Conservation (phyloP, 2,888 invertebrate species). For the Plemyria rubiginata region DNA sequence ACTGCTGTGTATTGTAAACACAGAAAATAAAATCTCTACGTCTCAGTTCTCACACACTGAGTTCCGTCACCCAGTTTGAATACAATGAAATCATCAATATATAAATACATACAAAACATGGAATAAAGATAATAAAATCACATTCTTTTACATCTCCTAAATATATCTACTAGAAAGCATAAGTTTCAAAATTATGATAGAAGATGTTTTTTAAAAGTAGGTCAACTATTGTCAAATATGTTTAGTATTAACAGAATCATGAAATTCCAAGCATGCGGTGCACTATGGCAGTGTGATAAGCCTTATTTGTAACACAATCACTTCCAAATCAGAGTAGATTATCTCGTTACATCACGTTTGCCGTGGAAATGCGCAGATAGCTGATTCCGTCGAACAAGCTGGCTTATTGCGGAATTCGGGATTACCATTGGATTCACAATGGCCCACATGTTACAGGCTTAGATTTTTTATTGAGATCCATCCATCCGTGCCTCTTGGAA, state of each 20-base stretch:
- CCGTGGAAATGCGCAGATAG: constrained; percentile 14
- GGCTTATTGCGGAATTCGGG: constrained; percentile 10
- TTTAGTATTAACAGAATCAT: neutral
- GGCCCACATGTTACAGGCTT: neutral
- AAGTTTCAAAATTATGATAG: no score
- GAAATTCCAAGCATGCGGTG: neutral
- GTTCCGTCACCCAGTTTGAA: no score
- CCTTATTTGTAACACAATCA: constrained; percentile 3
- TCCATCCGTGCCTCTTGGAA: neutral
- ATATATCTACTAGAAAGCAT: no score
- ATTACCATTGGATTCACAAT: constrained; percentile 1
- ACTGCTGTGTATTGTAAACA: no score
- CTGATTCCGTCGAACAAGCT: constrained; percentile 12
- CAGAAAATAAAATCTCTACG: no score
- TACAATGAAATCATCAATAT: no score
- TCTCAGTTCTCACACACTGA: no score
- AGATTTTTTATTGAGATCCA: neutral
- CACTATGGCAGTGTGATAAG: neutral
- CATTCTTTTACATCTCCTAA: no score
- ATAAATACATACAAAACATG: no score
- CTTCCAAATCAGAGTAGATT: neutral
- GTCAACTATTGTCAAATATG: no score
- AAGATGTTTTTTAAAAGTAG: no score
- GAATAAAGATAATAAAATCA: no score
- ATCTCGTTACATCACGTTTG: constrained; percentile 5